Percentiles rank a stretch among this genome's conserved stretches.
These are phyloP conservation scores for Eurystomus gularis DNA, from an alignment of 2,113 vertebrate species.

Conservation along the genomic window DNA sequence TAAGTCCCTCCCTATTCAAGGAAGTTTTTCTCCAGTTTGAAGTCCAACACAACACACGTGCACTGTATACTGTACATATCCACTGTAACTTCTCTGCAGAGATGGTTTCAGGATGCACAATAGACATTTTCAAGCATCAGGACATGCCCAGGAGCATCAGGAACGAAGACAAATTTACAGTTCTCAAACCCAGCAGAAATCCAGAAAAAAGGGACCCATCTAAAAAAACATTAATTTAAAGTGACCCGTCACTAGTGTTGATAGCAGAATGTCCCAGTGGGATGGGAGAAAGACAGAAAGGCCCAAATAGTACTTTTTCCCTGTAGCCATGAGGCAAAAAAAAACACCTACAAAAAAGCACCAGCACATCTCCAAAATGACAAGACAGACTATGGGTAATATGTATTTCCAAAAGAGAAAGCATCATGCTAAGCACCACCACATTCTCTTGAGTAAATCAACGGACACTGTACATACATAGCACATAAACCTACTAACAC, in stretches of 20 bases:
- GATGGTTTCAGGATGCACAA: background rate
- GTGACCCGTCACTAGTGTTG: background rate
- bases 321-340: background rate
- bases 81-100: background rate
- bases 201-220: background rate
- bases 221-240: background rate
- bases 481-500: background rate
- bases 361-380: background rate
- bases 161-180: background rate
- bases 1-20: background rate
- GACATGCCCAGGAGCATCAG: background rate
- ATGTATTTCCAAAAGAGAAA: background rate
- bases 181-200: background rate
- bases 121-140: background rate
- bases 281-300: background rate
- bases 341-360: background rate
- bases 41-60: background rate
- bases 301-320: background rate
- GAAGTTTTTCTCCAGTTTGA: background rate
- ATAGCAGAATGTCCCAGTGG: background rate
- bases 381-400: background rate
- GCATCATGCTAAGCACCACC: background rate
- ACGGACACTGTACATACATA: rapidly evolving
- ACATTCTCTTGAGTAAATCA: background rate
- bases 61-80: rapidly evolving